phyloP scores from a whole-genome alignment of 2,113 vertebrate species.

The Coptodon rendalli region DNA sequence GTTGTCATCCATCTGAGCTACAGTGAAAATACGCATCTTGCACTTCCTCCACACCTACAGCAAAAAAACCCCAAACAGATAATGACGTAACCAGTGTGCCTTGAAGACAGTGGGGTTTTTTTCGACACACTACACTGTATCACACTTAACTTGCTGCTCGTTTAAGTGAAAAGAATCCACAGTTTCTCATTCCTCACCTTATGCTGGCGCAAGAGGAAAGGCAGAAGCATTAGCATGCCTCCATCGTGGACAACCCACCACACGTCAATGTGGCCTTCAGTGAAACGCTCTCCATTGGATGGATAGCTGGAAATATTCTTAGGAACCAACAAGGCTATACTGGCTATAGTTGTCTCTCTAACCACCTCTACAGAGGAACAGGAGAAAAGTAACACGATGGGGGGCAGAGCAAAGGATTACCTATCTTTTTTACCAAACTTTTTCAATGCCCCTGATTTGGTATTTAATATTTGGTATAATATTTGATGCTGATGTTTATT shows the following conservation, averaged over 20 bases:
- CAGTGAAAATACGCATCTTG: constrained; percentile 98
- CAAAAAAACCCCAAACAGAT: not conserved
- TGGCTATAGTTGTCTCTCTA: constrained; percentile 90
- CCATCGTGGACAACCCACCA: constrained; percentile 99
- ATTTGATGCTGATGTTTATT: not conserved
- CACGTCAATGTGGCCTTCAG: constrained; percentile 92
- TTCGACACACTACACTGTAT: not conserved
- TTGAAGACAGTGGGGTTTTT: rapidly evolving
- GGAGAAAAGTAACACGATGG: not conserved
- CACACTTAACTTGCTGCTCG: not conserved
- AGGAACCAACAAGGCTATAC: constrained; percentile 88
- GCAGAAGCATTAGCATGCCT: constrained; percentile 98
- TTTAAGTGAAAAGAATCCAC: not conserved
- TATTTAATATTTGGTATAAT: not conserved
- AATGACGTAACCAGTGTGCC: not conserved
- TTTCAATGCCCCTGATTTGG: not conserved
- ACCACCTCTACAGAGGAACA: constrained; percentile 81
- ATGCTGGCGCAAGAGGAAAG: constrained; percentile 94
- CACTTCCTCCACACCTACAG: constrained; percentile 95
- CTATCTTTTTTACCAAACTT: not conserved
- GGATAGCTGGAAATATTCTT: constrained; percentile 95
- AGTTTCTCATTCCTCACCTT: constrained; percentile 73
- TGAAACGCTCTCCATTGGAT: constrained; percentile 92
- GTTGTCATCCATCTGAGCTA: constrained; percentile 98
- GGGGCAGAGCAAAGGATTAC: not conserved